These are phyloP conservation scores for Lordiphosa fenestrarum DNA, from an alignment of 2,888 invertebrate species.

Conservation along the genomic window DNA sequence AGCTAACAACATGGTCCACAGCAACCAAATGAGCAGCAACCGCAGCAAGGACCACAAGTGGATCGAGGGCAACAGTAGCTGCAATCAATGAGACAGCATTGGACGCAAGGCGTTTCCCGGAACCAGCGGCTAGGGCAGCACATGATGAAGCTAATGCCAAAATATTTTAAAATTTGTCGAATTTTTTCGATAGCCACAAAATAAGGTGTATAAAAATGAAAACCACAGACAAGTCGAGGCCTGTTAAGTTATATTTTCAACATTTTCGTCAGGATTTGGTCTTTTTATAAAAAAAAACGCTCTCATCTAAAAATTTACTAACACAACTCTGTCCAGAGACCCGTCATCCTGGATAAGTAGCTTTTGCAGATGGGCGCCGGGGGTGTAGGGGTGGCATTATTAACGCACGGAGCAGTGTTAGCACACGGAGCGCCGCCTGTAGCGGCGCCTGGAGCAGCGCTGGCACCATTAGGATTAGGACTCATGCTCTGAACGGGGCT, in stretches of 20 bases:
- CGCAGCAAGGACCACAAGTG: conserved; percentile 35
- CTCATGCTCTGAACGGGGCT: neutral
- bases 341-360: conserved; percentile 6
- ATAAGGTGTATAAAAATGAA: neutral
- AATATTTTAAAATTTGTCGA: too few species aligned
- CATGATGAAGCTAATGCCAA: conserved; percentile 27
- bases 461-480: too few species aligned
- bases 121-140: conserved; percentile 58
- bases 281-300: too few species aligned
- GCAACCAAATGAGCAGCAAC: too few species aligned
- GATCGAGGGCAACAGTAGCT: conserved; percentile 49
- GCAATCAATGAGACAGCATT: conserved; percentile 56
- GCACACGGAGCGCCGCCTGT: too few species aligned
- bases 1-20: neutral
- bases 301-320: neutral
- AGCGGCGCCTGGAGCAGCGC: too few species aligned
- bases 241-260: neutral
- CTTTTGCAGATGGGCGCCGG: neutral
- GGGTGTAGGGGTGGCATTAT: too few species aligned
- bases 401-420: too few species aligned
- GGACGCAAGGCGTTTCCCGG: conserved; percentile 51
- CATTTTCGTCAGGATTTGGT: too few species aligned
- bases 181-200: neutral
- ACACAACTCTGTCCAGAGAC: conserved; percentile 10
- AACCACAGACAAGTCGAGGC: neutral